Base-by-base conservation (phyloP, 92 coral and sea anemone genomes). In the Galaxea fascicularis region DNA sequence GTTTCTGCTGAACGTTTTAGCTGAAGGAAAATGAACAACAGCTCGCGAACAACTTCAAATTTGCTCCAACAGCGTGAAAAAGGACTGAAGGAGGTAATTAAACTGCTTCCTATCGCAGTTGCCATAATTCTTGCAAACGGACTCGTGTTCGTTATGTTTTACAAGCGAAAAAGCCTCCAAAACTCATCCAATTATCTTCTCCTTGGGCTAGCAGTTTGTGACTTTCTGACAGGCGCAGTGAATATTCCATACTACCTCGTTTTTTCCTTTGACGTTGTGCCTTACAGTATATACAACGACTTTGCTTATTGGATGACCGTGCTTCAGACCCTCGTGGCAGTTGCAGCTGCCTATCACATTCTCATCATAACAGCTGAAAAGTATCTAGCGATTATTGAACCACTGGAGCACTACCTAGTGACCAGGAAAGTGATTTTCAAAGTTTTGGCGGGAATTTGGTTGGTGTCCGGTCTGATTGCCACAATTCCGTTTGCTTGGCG, bases 291-390 rank as follows among this genome's bases (percentile, higher is more conserved):
- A 63, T 67, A 11, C 28, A n/a, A 6, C 14, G 18, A 29, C 16
- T 53, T 68, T 30, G 79, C 46, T 16, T 0, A 4, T 54, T 74
- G 65, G 79, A 8, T 82, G 75, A 30, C 28, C 30, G 57, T 78
- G 17, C 64, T 87, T 10, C 76, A 62, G 41, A 87, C 82, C 10
- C 73, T 89, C 2, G 65, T 89, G 39, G 91, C 95, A 0, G 75
- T 89, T 22, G 77, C 90, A 14, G 88, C 93, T 16, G 88, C 89
- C 8, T 94, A 74, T 69, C 98, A 94, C 75, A 91, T 94, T 11
- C 87, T 93, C 10, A 65, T 74, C 54, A 90, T 90, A 26, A 94
- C 98, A 8, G 90, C 73, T 1, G 98, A 94, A 64, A 91, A 89
- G 71, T 91, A 91, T 78, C 76, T 91, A 51, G 98, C 95, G 0